These are phyloP conservation scores for Sebastes trivittatus DNA, from an alignment of 2,797 vertebrate genomes.

Conservation along the genomic window DNA sequence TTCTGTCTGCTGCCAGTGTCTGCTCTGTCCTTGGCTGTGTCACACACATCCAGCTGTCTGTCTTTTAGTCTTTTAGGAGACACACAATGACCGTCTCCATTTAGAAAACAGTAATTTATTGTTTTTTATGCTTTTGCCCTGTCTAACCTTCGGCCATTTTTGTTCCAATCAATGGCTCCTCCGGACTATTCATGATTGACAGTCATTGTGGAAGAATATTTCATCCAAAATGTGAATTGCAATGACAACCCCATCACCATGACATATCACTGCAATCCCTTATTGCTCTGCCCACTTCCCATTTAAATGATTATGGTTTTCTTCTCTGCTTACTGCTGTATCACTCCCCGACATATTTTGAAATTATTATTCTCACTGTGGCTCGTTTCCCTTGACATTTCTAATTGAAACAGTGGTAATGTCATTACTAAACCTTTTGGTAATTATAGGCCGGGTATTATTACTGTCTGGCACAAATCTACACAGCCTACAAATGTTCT, in stretches of 20 bases:
- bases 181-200: neutral
- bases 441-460: neutral
- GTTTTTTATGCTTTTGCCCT: neutral
- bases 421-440: neutral
- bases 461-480: neutral
- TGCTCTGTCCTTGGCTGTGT: conserved; percentile 57
- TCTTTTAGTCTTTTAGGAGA: conserved; percentile 12
- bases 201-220: neutral
- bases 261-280: neutral
- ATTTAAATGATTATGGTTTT: conserved; percentile 15
- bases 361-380: neutral
- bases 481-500: neutral
- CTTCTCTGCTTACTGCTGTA: neutral
- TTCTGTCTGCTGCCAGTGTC: conserved; percentile 25
- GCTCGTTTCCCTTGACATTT: neutral
- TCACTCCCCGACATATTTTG: neutral
- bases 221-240: conserved; percentile 10
- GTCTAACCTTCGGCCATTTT: neutral
- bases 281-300: neutral
- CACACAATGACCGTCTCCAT: conserved; percentile 9
- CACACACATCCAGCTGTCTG: conserved; percentile 11
- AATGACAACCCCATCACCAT: conserved; percentile 6
- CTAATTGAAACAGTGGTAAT: neutral
- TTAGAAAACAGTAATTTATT: neutral
- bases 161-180: neutral